Percentiles rank a stretch among this genome's conserved stretches.
Evolutionary conservation across 2,113 vertebrate genomes (phyloP).

Genomic region (Hippocampus abdominalis): DNA sequence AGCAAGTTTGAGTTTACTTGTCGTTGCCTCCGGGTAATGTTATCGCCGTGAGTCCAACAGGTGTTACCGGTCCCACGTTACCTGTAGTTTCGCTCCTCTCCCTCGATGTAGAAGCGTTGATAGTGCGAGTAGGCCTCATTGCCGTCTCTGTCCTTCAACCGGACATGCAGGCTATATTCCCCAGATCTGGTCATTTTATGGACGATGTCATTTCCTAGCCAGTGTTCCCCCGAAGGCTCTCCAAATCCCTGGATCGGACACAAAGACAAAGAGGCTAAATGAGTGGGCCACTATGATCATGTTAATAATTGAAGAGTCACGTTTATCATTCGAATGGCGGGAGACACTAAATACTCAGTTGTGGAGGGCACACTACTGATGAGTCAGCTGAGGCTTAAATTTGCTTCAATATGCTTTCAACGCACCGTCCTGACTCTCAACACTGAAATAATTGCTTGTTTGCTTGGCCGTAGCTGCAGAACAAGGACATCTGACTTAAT

Average conservation of each 20-base stretch:
- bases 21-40: not conserved
- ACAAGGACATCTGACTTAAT: not conserved
- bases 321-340: constrained; percentile 48
- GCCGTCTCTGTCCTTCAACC: constrained; percentile 72
- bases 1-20: not conserved
- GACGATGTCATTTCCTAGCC: constrained; percentile 81
- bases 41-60: not conserved
- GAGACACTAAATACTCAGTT: constrained; percentile 30
- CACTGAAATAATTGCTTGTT: constrained; percentile 9
- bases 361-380: constrained; percentile 13
- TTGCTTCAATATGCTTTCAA: constrained; percentile 14
- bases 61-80: constrained; percentile 20
- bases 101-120: constrained; percentile 70
- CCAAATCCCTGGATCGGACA: constrained; percentile 65
- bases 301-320: constrained; percentile 25
- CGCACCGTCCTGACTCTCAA: constrained; percentile 5
- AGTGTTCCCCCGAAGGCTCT: constrained; percentile 75
- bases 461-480: not conserved
- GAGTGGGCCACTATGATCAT: constrained; percentile 33
- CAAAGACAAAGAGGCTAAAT: constrained; percentile 9
- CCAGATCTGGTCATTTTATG: constrained; percentile 71
- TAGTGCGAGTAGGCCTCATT: constrained; percentile 76
- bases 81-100: constrained; percentile 78
- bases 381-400: constrained; percentile 33
- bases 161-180: constrained; percentile 72